Conservation (phyloP, 2,888 invertebrate species). For the Prosapia bicincta region DNA sequence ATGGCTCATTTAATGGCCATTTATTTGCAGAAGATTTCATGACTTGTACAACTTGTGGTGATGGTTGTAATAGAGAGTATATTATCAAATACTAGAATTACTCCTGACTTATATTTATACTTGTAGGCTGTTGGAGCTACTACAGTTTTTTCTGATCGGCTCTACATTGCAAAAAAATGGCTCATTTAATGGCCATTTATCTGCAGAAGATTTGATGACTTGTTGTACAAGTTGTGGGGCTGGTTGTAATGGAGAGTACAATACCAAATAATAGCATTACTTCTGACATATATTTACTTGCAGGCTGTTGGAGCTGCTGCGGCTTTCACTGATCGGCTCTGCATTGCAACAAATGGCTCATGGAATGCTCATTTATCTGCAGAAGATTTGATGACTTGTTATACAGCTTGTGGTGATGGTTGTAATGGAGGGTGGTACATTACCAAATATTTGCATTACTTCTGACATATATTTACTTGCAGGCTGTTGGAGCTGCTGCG, state of each 20-base stretch:
- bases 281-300: too few species aligned
- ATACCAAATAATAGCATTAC: too few species aligned
- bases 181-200: conserved; percentile 67
- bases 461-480: conserved; percentile 20
- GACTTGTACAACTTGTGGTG: too few species aligned
- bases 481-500: conserved; percentile 86
- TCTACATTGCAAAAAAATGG: conserved; percentile 78
- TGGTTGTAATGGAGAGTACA: conserved; percentile 81
- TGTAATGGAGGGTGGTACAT: conserved; percentile 84
- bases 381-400: conserved; percentile 41
- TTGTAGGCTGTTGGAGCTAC: conserved; percentile 79
- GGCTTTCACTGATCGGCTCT: conserved; percentile 84
- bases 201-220: conserved; percentile 52
- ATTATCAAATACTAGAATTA: too few species aligned
- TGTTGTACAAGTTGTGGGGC: conserved; percentile 57
- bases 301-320: conserved; percentile 86
- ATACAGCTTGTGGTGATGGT: conserved; percentile 63
- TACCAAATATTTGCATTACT: neutral
- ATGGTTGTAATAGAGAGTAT: too few species aligned
- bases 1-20: conserved; percentile 65
- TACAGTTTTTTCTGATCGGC: conserved; percentile 84
- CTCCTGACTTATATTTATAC: too few species aligned
- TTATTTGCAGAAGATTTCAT: conserved; percentile 83
- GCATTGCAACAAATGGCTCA: conserved; percentile 72
- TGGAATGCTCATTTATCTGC: conserved; percentile 74